Evolutionary conservation across 2,113 vertebrate genomes (phyloP).

Genomic region (Epinephelus lanceolatus): DNA sequence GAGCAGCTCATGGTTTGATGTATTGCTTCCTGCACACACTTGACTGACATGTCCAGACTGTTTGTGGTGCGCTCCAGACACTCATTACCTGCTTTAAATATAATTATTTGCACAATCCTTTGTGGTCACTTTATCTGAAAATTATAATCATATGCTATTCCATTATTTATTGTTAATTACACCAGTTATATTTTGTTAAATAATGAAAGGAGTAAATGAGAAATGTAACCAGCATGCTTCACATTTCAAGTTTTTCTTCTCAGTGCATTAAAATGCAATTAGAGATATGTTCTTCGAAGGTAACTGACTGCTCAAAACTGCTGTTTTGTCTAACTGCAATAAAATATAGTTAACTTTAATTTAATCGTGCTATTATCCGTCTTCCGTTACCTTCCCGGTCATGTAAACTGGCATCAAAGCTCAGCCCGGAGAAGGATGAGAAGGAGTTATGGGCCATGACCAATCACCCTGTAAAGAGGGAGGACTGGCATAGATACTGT

Average conservation of each 20-base stretch:
- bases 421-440: slow-evolving; percentile 72
- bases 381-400: slow-evolving; percentile 54
- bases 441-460: slow-evolving; percentile 76
- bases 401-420: slow-evolving; percentile 65
- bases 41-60: background rate
- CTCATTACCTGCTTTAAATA: background rate
- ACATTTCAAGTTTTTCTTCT: slow-evolving; percentile 13
- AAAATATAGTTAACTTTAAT: slow-evolving; percentile 68
- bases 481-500: slow-evolving; percentile 68
- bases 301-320: slow-evolving; percentile 32
- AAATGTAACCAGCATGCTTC: background rate
- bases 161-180: background rate
- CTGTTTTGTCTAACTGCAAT: slow-evolving; percentile 55
- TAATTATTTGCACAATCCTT: background rate
- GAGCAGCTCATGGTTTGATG: background rate
- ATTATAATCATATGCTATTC: background rate
- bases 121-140: too few species aligned
- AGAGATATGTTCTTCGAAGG: slow-evolving; percentile 28
- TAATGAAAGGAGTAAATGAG: background rate
- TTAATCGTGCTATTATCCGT: slow-evolving; percentile 56
- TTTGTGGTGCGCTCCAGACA: background rate
- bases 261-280: slow-evolving; percentile 21
- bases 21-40: background rate
- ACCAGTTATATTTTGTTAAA: background rate
- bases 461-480: slow-evolving; percentile 78